A percentile compares a stretch with the other conserved stretches of the same genome.
Conservation (phyloP, 2,888 invertebrate genomes). For the Neocrepidodera transversa region DNA sequence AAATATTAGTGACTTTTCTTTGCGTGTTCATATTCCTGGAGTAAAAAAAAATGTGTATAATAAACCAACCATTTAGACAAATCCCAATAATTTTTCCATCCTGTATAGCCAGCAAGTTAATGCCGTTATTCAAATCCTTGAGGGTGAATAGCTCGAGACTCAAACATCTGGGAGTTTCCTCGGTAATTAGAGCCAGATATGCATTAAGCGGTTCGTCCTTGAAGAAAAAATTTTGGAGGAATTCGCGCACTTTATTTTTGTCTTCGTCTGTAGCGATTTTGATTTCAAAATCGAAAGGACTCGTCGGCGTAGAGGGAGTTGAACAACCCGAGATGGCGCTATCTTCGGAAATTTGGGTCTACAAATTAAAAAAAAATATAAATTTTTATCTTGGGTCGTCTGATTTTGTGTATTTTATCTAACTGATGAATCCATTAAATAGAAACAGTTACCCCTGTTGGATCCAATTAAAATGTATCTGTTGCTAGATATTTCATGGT, state of each 20-base stretch:
- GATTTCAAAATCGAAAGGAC: conserved; percentile 58
- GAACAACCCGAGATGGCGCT: conserved; percentile 51
- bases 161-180: conserved; percentile 66
- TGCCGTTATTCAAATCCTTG: conserved; percentile 65
- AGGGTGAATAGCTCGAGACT: conserved; percentile 71
- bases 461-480: too few species aligned
- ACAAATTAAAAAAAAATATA: conserved; percentile 8
- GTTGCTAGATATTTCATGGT: too few species aligned
- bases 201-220: conserved; percentile 75
- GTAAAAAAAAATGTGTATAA: too few species aligned
- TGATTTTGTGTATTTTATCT: too few species aligned
- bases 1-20: background rate
- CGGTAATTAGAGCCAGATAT: conserved; percentile 67
- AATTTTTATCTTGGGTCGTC: too few species aligned
- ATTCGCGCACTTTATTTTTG: conserved; percentile 54
- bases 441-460: too few species aligned
- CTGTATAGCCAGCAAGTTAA: conserved; percentile 69
- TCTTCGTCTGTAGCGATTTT: conserved; percentile 60
- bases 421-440: too few species aligned
- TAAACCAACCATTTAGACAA: conserved; percentile 50
- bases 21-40: too few species aligned
- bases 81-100: conserved; percentile 64
- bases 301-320: conserved; percentile 53
- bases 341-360: conserved; percentile 45
- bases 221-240: conserved; percentile 71